These are phyloP conservation scores for Polyergus mexicanus DNA, from an alignment of 1,140 invertebrate genomes.

Conservation along the genomic window DNA sequence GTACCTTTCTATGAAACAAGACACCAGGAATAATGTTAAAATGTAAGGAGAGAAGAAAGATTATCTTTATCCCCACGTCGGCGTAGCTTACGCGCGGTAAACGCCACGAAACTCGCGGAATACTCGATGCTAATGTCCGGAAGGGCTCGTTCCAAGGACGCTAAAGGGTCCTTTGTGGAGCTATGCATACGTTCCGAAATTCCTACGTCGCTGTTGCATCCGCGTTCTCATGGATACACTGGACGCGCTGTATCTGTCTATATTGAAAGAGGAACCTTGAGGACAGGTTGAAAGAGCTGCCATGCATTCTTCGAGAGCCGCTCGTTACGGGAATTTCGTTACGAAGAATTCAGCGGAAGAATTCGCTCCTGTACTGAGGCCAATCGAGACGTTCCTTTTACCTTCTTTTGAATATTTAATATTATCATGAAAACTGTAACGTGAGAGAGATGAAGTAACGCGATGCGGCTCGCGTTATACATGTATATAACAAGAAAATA, in stretches of 20 bases:
- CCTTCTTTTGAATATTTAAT: slow-evolving; percentile 61
- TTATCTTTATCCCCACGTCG: not conserved
- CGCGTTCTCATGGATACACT: slow-evolving; percentile 38
- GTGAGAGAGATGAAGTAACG: not conserved
- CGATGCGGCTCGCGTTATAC: not conserved
- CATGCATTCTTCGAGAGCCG: slow-evolving; percentile 50
- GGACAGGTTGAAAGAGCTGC: slow-evolving; percentile 53
- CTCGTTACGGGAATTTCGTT: slow-evolving; percentile 32
- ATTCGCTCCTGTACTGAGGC: slow-evolving; percentile 37
- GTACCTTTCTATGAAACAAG: not conserved
- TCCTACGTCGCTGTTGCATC: slow-evolving; percentile 39
- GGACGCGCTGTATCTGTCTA: slow-evolving; percentile 6
- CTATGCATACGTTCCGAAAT: slow-evolving; percentile 55
- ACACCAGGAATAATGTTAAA: not conserved
- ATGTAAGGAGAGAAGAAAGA: slow-evolving; percentile 10
- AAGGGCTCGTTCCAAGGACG: slow-evolving; percentile 49
- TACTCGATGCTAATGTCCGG: slow-evolving; percentile 57
- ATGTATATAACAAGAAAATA: slow-evolving; percentile 42
- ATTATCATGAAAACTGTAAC: slow-evolving; percentile 67
- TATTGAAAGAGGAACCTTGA: slow-evolving; percentile 56
- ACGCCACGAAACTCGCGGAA: slow-evolving; percentile 49
- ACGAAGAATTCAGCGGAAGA: slow-evolving; percentile 52
- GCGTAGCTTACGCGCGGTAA: slow-evolving; percentile 28
- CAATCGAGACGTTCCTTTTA: slow-evolving; percentile 39
- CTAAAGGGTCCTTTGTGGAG: slow-evolving; percentile 59